Percentiles rank a stretch among this genome's conserved stretches.
phyloP scores from a whole-genome alignment of 2,888 invertebrate species.

The Chrysodeixis includens region DNA sequence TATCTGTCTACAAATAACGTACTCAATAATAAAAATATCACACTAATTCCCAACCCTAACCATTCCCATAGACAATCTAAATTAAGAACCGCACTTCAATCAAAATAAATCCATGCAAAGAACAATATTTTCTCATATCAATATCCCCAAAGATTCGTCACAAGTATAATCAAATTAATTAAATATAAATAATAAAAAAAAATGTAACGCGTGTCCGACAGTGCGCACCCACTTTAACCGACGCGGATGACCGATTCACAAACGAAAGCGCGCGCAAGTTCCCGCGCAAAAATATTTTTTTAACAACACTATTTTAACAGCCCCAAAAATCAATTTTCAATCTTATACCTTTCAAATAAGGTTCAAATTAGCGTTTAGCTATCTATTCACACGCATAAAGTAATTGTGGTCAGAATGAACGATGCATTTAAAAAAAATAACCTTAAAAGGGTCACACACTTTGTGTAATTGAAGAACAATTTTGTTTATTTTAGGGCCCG shows the following conservation, averaged over 20 bases:
- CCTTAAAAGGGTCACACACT: slow-evolving; percentile 77
- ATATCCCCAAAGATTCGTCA: slow-evolving; percentile 66
- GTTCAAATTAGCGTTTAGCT: slow-evolving; percentile 27
- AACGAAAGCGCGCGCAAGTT: slow-evolving; percentile 70
- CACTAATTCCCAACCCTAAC: neutral
- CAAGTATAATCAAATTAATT: slow-evolving; percentile 80
- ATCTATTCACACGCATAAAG: slow-evolving; percentile 47
- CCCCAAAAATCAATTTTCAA: slow-evolving; percentile 1
- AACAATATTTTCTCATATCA: slow-evolving; percentile 55
- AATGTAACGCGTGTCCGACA: slow-evolving; percentile 76
- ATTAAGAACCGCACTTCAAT: slow-evolving; percentile 15
- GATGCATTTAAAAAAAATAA: slow-evolving; percentile 65
- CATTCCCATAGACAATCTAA: neutral
- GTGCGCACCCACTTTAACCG: slow-evolving; percentile 76
- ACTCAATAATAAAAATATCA: neutral
- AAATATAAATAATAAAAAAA: slow-evolving; percentile 79
- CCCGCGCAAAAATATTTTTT: slow-evolving; percentile 70
- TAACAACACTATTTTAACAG: slow-evolving; percentile 40
- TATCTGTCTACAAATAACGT: no score
- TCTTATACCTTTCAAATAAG: slow-evolving; percentile 10
- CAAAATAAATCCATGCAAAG: slow-evolving; percentile 45
- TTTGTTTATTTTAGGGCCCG: slow-evolving; percentile 55
- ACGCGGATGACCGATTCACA: slow-evolving; percentile 75
- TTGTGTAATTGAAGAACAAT: slow-evolving; percentile 73
- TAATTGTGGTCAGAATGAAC: slow-evolving; percentile 58